Evolutionary conservation across 2,113 vertebrate species (phyloP).

Genomic region (Gymnorhina tibicen): DNA sequence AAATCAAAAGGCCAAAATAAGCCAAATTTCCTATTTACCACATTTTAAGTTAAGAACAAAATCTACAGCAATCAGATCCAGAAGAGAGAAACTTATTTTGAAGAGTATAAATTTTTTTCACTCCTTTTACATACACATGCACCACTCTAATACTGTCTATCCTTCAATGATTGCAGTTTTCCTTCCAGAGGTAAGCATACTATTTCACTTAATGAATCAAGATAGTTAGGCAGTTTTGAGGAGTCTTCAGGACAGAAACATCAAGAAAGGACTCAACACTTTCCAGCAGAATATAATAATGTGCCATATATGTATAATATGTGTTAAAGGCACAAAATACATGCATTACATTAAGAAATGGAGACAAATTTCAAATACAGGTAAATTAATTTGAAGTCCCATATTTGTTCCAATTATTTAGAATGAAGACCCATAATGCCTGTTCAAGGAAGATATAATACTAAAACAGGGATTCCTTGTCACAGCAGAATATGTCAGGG

Average conservation of each 20-base stretch:
- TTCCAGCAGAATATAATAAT: background rate
- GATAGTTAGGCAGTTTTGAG: background rate
- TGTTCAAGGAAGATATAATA: background rate
- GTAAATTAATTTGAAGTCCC: background rate
- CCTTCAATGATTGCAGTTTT: background rate
- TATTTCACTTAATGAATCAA: background rate
- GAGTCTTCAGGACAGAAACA: background rate
- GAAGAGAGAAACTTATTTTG: background rate
- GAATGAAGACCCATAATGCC: background rate
- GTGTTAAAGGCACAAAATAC: background rate
- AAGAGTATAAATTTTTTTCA: background rate
- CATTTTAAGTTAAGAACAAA: background rate
- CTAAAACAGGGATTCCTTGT: background rate
- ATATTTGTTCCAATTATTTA: background rate
- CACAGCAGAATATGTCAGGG: background rate
- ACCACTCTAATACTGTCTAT: background rate
- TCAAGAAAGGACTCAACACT: background rate
- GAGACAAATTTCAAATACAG: background rate
- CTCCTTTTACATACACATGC: background rate
- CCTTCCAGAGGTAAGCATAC: background rate
- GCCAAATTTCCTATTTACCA: background rate
- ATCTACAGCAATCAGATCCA: background rate
- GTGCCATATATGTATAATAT: background rate
- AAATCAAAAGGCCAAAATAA: background rate
- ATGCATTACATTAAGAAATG: background rate